These are phyloP conservation scores for Notodonta ziczac DNA, from an alignment of 2,888 invertebrate genomes.

Conservation along the genomic window DNA sequence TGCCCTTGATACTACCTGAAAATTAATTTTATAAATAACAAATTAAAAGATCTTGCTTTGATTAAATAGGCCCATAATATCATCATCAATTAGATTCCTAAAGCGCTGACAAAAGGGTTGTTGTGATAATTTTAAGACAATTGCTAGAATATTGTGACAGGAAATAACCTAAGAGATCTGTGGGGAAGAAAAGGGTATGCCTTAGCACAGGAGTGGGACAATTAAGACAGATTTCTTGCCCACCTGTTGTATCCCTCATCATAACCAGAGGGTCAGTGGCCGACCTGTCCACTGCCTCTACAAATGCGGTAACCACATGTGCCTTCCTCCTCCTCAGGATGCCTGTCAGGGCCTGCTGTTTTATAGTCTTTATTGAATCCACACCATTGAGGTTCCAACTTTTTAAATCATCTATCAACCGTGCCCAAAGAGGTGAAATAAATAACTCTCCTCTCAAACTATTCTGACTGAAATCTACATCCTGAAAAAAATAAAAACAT, in stretches of 20 bases:
- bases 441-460: conserved; percentile 60
- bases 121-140: no score
- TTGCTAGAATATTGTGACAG: no score
- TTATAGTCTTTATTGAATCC: conserved; percentile 68
- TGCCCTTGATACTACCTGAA: conserved; percentile 76
- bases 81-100: no score
- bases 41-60: background rate
- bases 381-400: conserved; percentile 54
- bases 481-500: conserved; percentile 52
- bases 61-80: no score
- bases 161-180: no score
- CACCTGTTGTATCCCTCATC: conserved; percentile 70
- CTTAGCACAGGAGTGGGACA: no score
- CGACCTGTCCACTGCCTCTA: conserved; percentile 75
- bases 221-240: conserved; percentile 12
- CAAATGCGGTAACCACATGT: conserved; percentile 66
- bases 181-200: no score
- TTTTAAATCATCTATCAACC: conserved; percentile 58
- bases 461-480: conserved; percentile 69
- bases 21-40: conserved; percentile 19
- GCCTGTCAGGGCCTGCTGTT: conserved; percentile 66
- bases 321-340: conserved; percentile 67
- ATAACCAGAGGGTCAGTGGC: conserved; percentile 71
- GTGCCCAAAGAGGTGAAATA: conserved; percentile 69
- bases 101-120: no score